Percentiles rank a stretch among this genome's conserved stretches.
Evolutionary conservation across 2,797 vertebrate genomes (phyloP).

Genomic region (Xenops minutus): DNA sequence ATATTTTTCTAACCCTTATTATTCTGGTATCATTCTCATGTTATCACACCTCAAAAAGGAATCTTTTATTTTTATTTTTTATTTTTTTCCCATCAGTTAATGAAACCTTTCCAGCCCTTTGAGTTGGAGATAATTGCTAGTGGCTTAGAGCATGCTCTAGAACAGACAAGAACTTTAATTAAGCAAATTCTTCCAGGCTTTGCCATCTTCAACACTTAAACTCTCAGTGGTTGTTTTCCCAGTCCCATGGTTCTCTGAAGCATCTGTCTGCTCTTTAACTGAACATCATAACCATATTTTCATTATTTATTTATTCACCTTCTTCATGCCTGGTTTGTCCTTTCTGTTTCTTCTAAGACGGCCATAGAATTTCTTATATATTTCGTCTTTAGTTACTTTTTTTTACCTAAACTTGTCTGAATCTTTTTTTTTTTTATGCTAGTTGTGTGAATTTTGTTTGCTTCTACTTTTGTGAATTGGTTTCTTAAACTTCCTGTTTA

Average conservation of each 20-base stretch:
- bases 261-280: neutral
- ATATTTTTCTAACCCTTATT: neutral
- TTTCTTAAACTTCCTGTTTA: neutral
- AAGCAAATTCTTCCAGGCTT: slow-evolving; percentile 1
- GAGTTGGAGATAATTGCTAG: neutral
- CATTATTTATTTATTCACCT: neutral
- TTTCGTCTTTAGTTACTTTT: neutral
- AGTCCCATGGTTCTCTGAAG: neutral
- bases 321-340: neutral
- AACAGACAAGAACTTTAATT: neutral
- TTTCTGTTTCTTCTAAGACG: neutral
- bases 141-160: neutral
- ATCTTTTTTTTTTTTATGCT: neutral
- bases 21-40: neutral
- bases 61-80: neutral
- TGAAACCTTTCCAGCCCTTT: neutral
- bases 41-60: neutral
- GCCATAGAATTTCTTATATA: neutral
- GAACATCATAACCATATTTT: neutral
- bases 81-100: neutral
- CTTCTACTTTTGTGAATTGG: neutral
- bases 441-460: neutral
- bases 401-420: neutral
- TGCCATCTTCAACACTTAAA: neutral
- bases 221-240: neutral